Percentiles rank a stretch among this genome's conserved stretches.
phyloP scores from a whole-genome alignment of 2,888 invertebrate genomes.

The Folsomia manolachei region DNA sequence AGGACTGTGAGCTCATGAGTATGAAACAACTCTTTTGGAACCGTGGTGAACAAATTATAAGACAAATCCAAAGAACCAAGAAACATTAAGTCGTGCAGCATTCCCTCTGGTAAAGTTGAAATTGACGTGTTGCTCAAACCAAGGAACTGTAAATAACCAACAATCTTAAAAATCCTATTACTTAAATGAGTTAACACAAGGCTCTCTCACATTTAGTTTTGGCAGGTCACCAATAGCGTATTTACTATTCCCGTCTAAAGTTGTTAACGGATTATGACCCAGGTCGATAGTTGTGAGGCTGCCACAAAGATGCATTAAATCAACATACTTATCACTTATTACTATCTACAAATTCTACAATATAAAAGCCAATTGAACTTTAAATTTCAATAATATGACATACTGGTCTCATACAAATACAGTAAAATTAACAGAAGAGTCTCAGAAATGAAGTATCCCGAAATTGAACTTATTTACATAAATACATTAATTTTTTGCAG shows the following conservation, averaged over 20 bases:
- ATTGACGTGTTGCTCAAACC: conserved; percentile 36
- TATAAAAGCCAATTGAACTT: too few relatives aligned
- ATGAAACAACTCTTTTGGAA: conserved; percentile 38
- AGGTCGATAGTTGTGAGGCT: not conserved
- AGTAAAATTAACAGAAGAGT: too few relatives aligned
- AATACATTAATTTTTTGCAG: too few relatives aligned
- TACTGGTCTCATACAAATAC: too few relatives aligned
- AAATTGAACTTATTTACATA: too few relatives aligned
- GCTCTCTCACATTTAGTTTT: conserved; percentile 69
- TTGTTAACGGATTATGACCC: conserved; percentile 66
- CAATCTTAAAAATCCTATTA: too few relatives aligned
- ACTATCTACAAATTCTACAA: too few relatives aligned
- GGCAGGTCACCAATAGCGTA: conserved; percentile 62
- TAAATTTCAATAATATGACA: too few relatives aligned
- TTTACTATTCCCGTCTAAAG: conserved; percentile 58
- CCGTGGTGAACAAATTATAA: conserved; percentile 34
- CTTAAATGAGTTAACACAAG: too few relatives aligned
- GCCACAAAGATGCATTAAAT: too few relatives aligned
- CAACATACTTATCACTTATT: too few relatives aligned
- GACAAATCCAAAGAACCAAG: conserved; percentile 32
- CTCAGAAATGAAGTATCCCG: too few relatives aligned
- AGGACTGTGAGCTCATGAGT: conserved; percentile 35
- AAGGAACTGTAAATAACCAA: conserved; percentile 26
- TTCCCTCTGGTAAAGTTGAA: conserved; percentile 39
- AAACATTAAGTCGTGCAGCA: conserved; percentile 43